Evolutionary conservation across 2,888 invertebrate genomes (phyloP).

Genomic region (Drosophila aldrichi): DNA sequence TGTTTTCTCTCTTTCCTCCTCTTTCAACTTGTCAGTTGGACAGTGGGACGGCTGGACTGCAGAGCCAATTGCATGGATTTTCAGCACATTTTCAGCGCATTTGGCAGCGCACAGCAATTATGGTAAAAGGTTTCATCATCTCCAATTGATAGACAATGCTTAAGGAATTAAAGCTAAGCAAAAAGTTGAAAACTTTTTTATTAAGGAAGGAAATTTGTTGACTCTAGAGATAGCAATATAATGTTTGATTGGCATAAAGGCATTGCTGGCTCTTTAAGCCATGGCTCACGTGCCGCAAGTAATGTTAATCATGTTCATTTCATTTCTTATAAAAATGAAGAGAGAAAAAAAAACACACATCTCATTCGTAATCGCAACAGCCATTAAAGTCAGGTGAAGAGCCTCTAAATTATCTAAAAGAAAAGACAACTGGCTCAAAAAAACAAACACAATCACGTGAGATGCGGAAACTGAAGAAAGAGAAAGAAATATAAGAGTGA

Average conservation of each 20-base stretch:
- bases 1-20: conserved; percentile 13
- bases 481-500: background rate
- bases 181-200: conserved; percentile 5
- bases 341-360: conserved; percentile 3
- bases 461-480: conserved; percentile 6
- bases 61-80: conserved; percentile 64
- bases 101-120: conserved; percentile 40
- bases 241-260: background rate
- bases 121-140: background rate
- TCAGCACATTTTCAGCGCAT: conserved; percentile 53
- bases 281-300: conserved; percentile 17
- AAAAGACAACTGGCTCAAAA: conserved; percentile 14
- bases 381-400: conserved; percentile 28
- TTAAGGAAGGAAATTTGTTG: background rate
- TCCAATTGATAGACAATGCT: conserved; percentile 5
- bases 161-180: background rate
- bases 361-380: conserved; percentile 16
- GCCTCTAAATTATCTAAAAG: conserved; percentile 18
- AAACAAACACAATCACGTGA: background rate
- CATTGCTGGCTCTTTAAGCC: conserved; percentile 1
- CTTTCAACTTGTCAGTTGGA: conserved; percentile 34
- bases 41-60: conserved; percentile 23
- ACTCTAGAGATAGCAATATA: background rate
- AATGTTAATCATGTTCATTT: conserved; percentile 5
- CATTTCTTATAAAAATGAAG: conserved; percentile 2